Conservation (phyloP, 2,888 invertebrate species). For the Diplazon laetatorius region DNA sequence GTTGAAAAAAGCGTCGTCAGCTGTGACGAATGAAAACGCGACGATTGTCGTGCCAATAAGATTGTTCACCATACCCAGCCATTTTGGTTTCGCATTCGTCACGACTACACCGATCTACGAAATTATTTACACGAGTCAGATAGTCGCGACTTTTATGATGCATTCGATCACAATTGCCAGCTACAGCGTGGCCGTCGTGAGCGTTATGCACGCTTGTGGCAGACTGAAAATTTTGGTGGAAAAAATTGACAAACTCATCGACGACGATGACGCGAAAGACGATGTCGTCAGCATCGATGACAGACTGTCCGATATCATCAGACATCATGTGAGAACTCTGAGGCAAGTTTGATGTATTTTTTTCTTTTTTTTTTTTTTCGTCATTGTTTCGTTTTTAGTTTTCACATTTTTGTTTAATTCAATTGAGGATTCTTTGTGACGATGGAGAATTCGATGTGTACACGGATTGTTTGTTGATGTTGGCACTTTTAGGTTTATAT, state of each 20-base stretch:
- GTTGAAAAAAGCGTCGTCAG: constrained; percentile 43
- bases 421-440: too few relatives aligned
- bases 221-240: constrained; percentile 72
- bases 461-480: neutral
- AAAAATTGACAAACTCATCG: constrained; percentile 63
- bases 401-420: too few relatives aligned
- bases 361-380: neutral
- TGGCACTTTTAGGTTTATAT: constrained; percentile 33
- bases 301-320: constrained; percentile 52
- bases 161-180: constrained; percentile 71
- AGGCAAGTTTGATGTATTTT: constrained; percentile 54
- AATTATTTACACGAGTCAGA: constrained; percentile 72
- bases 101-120: constrained; percentile 71
- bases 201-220: constrained; percentile 75
- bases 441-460: too few relatives aligned
- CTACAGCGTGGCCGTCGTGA: constrained; percentile 73
- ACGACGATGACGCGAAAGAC: neutral
- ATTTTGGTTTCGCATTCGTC: constrained; percentile 52
- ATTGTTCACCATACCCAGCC: constrained; percentile 22
- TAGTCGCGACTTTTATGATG: constrained; percentile 69
- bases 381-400: too few relatives aligned
- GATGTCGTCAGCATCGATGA: neutral
- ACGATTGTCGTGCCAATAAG: constrained; percentile 44
- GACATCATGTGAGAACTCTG: constrained; percentile 66
- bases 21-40: neutral